phyloP scores from a whole-genome alignment of 2,113 vertebrate species.

The Pseudorhombus dupliciocellatus region DNA sequence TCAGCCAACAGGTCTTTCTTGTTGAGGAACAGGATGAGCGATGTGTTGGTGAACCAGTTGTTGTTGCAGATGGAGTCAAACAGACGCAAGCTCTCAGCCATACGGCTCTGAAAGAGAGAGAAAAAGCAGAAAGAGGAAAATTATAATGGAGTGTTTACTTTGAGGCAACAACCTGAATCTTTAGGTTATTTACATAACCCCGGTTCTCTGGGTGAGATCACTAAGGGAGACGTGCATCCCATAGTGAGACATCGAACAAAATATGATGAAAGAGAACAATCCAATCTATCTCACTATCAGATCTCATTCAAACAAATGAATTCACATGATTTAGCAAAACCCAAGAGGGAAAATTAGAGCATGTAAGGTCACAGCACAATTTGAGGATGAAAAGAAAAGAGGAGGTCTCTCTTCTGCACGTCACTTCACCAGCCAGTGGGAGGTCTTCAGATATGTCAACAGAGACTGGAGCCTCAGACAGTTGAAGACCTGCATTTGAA shows the following conservation, averaged over 20 bases:
- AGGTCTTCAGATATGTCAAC: slow-evolving; percentile 66
- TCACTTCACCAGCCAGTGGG: slow-evolving; percentile 33
- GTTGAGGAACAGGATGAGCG: slow-evolving; percentile 99
- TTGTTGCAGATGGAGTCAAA: slow-evolving; percentile 99
- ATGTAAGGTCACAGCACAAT: not conserved
- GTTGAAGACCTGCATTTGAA: slow-evolving; percentile 58
- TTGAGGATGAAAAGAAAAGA: slow-evolving; percentile 23
- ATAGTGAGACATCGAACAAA: no score
- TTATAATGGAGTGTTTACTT: not conserved
- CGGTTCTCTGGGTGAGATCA: no score
- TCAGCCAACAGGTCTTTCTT: slow-evolving; percentile 99
- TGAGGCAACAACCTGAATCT: slow-evolving; percentile 9
- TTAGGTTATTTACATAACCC: no score
- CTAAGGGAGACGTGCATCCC: no score
- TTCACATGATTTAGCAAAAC: slow-evolving; percentile 19
- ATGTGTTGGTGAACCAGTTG: slow-evolving; percentile 99
- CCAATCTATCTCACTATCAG: slow-evolving; percentile 1
- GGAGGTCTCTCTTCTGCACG: slow-evolving; percentile 10
- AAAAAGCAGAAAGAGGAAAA: not conserved
- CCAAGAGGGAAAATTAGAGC: slow-evolving; percentile 5
- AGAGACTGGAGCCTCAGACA: slow-evolving; percentile 50
- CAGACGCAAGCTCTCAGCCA: slow-evolving; percentile 98
- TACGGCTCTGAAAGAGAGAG: slow-evolving; percentile 87
- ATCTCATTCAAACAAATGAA: not conserved
- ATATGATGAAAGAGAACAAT: no score